A percentile compares a stretch with the other conserved stretches of the same genome.
Conservation (phyloP, 1,140 invertebrate species). For the Ganaspis sp. region DNA sequence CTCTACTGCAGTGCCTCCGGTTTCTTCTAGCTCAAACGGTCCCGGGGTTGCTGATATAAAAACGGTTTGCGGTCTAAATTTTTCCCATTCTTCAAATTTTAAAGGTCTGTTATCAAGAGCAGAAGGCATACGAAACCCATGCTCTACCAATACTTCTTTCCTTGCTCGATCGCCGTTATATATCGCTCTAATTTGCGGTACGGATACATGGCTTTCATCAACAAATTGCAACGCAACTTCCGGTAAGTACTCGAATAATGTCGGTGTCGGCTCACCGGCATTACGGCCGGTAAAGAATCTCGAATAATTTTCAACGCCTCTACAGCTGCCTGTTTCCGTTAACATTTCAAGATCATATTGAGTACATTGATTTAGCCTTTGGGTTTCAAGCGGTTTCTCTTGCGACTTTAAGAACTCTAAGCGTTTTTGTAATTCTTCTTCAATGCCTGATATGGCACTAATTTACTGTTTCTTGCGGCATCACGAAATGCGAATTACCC, state of each 20-base stretch:
- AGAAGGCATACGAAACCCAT: constrained; percentile 42
- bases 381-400: constrained; percentile 37
- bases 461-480: no score
- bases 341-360: constrained; percentile 43
- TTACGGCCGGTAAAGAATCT: constrained; percentile 33
- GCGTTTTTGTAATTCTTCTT: constrained; percentile 36
- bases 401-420: constrained; percentile 32
- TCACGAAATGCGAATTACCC: no score
- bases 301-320: constrained; percentile 43
- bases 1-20: constrained; percentile 34
- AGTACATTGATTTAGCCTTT: constrained; percentile 38
- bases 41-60: constrained; percentile 41
- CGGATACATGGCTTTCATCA: constrained; percentile 42
- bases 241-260: constrained; percentile 42
- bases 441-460: not conserved
- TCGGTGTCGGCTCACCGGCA: constrained; percentile 40
- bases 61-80: constrained; percentile 40
- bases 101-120: constrained; percentile 42
- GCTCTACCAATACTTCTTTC: constrained; percentile 40
- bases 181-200: constrained; percentile 40
- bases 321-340: constrained; percentile 38
- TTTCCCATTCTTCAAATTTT: constrained; percentile 45
- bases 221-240: constrained; percentile 39
- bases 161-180: constrained; percentile 37
- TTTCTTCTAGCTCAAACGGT: constrained; percentile 32